phyloP scores from a whole-genome alignment of 1,140 invertebrate species.

The Pachyrhynchus sulphureomaculatus region DNA sequence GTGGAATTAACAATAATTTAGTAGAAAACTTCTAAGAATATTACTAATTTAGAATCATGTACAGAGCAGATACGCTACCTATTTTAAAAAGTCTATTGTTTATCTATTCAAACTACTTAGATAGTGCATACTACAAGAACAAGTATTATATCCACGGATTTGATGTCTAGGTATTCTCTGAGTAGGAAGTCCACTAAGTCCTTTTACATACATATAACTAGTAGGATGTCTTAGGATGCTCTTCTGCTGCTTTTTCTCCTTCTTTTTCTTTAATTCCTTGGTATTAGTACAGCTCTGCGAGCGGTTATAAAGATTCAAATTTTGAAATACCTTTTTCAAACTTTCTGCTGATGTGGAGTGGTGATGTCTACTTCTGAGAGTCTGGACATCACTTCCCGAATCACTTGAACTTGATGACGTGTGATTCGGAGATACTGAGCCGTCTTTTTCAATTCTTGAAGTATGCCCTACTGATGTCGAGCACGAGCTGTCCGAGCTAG shows the following conservation, averaged over 20 bases:
- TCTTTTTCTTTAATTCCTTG: no score
- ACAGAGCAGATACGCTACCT: no score
- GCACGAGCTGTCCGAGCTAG: constrained; percentile 59
- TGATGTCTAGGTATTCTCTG: constrained; percentile 67
- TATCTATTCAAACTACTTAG: constrained; percentile 50
- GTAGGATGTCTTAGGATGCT: constrained; percentile 72
- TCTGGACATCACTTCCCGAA: constrained; percentile 56
- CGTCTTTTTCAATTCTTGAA: constrained; percentile 48
- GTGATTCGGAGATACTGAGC: constrained; percentile 49
- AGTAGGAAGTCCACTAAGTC: constrained; percentile 75
- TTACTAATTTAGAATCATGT: no score
- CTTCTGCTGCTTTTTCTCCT: constrained; percentile 62
- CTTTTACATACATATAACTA: constrained; percentile 75
- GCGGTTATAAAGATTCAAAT: constrained; percentile 61
- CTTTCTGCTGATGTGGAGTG: constrained; percentile 62
- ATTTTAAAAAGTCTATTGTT: no score
- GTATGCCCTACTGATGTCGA: no score
- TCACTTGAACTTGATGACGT: constrained; percentile 62
- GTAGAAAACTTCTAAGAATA: no score
- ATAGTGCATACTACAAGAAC: constrained; percentile 47
- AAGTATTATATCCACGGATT: constrained; percentile 42
- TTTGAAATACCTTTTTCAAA: constrained; percentile 70
- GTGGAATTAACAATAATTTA: no score
- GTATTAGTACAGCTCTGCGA: constrained; percentile 63
- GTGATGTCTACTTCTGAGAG: constrained; percentile 56